Evolutionary conservation across 2,888 invertebrate species (phyloP), one percentile per base, ranked within the genome.

Genomic region (Hypena proboscidalis): DNA sequence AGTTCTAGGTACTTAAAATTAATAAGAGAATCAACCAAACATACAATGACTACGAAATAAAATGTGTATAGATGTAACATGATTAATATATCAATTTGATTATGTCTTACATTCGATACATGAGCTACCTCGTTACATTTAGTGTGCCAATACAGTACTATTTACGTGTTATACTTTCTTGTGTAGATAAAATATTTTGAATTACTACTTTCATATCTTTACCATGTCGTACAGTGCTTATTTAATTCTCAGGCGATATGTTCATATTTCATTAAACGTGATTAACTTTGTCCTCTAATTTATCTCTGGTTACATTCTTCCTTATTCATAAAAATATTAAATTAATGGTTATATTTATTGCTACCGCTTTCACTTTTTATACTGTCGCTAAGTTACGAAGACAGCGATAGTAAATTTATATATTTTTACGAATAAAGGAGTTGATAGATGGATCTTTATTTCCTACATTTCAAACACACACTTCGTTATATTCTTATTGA

Each of bases 61-160:
- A 26, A 44, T n/a, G 19, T 17, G 15, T 29, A 52, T 11, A 49
- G 40, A 41, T 57, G 32, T 54, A 47, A 43, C 26, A 44, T 45
- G 34, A 26, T 43, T 54, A 60, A 32, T 53, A 46, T 49, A 56
- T 48, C 19, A 33, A 40, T 44, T 45, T 49, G 27, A 58, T 52
- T 43, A 50, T 51, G 52, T 34, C 39, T 54, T 58, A 53, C 32
- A 55, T 58, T 60, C 57, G 33, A 62, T 62, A 58, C 38, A 64
- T 58, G 64, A 67, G 37, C 64, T 67, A 67, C 62, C 48, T 55
- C 35, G 31, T 57, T 64, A 61, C 42, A 60, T 48, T 43, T 50
- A 67, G 57, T 59, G 71, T 70, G 69, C 67, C 58, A 46, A 62
- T 67, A 68, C 57, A 60, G 69, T 63, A 43, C 68, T 70, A 69